A percentile compares a stretch with the other conserved stretches of the same genome.
phyloP scores from a whole-genome alignment of 1,140 invertebrate species.

The Brachionus calyciflorus region DNA sequence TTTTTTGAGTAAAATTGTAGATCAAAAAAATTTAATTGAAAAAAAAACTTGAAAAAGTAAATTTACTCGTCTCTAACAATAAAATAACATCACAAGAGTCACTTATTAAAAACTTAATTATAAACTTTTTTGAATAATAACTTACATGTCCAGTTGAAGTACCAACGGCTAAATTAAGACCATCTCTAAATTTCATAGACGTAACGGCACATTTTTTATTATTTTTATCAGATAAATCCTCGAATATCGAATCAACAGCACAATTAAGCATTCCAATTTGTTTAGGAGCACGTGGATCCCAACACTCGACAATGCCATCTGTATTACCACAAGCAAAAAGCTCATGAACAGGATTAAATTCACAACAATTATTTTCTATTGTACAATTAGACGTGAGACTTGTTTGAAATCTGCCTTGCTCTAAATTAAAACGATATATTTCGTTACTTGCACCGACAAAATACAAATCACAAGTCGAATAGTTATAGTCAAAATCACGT shows the following conservation, averaged over 20 bases:
- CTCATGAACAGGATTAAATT: slow-evolving; percentile 83
- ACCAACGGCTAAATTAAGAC: slow-evolving; percentile 81
- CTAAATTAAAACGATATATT: slow-evolving; percentile 89
- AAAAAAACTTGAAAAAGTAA: no score
- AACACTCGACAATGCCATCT: slow-evolving; percentile 80
- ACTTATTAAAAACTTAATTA: no score
- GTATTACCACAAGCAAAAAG: slow-evolving; percentile 81
- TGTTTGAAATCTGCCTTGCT: slow-evolving; percentile 86
- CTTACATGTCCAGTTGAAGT: slow-evolving; percentile 80
- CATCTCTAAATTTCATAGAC: slow-evolving; percentile 68
- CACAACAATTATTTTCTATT: slow-evolving; percentile 65
- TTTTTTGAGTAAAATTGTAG: no score
- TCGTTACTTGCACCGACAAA: slow-evolving; percentile 83
- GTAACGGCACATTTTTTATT: slow-evolving; percentile 66
- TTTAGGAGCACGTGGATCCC: slow-evolving; percentile 72
- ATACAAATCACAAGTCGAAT: slow-evolving; percentile 82
- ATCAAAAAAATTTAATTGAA: no score
- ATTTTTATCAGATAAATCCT: slow-evolving; percentile 56
- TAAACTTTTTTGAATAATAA: no score
- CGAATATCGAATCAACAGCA: slow-evolving; percentile 70
- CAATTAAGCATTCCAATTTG: slow-evolving; percentile 79
- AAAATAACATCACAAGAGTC: no score
- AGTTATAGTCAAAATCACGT: slow-evolving; percentile 86
- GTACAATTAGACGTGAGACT: slow-evolving; percentile 51
- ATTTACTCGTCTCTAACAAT: no score